Evolutionary conservation across 2,888 invertebrate genomes (phyloP), one percentile per base, ranked within the genome.

Genomic region (Deroplatys truncata): DNA sequence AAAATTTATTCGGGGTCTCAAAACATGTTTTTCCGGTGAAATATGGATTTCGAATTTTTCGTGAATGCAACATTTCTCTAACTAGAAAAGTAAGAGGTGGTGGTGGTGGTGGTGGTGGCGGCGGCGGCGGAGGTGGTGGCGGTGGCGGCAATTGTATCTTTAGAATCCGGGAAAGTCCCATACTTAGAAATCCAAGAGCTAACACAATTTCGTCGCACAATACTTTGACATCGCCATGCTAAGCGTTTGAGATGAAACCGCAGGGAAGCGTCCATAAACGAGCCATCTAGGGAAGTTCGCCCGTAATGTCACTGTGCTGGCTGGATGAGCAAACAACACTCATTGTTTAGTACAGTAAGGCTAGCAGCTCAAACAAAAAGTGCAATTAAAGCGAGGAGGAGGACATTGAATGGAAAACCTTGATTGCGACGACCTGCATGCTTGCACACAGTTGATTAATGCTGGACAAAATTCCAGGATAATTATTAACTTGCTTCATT

Each of bases 381-480:
- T 49, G 85, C 49, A 85, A 85, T 85, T 85, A 85, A 85, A 49
- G 49, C 49, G 28, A 43, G 28, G 29, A 29, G 85, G 49, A 85
- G 35, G 28, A 35, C 35, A 85, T 43, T 25, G 43, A 35, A 85
- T 43, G 43, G 85, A 85, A 85, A 35, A 43, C 43, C 35, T n/a
- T 85, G 84, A 31, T 31, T 35, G 35, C 84, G 13, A 31, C 43
- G 28, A 49, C 20, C 56, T 28, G 49, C 85, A 85, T 85, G 35
- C 35, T 35, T 35, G 16, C 35, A 56, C 85, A 49, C 43, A 49
- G 85, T n/a, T 85, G 85, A 85, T 85, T 43, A 85, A 85, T 85
- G 85, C 85, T 28, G 56, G 85, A 49, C 49, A 49, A 85, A 85
- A 85, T 85, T 85, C 85, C 85, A 49, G 85, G 85, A 85, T 85